Percentiles rank a stretch among this genome's conserved stretches.
phyloP scores from a whole-genome alignment of 2,888 invertebrate species.

The Odontothrips loti region DNA sequence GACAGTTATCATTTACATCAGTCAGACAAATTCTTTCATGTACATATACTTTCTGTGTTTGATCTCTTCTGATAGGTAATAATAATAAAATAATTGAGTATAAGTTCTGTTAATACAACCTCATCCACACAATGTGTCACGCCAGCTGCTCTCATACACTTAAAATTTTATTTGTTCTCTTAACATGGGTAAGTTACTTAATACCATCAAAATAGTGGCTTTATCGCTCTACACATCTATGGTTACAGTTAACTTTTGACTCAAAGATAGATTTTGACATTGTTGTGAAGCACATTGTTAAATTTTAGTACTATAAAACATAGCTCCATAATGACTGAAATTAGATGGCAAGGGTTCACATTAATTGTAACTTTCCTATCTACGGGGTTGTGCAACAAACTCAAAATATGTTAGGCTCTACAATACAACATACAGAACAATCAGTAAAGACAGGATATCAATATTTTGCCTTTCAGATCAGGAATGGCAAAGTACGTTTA shows the following conservation, averaged over 20 bases:
- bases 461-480: neutral
- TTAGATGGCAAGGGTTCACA: neutral
- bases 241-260: neutral
- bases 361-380: conserved; percentile 16
- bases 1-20: conserved; percentile 18
- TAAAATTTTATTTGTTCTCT: neutral
- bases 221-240: neutral
- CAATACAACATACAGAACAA: conserved; percentile 1
- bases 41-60: neutral
- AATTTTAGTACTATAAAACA: conserved; percentile 3
- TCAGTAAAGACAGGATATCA: neutral
- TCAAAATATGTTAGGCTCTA: conserved; percentile 6
- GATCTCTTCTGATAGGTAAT: neutral
- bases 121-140: conserved; percentile 17
- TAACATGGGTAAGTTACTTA: neutral
- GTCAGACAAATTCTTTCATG: conserved; percentile 12
- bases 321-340: conserved; percentile 11
- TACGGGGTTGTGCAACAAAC: conserved; percentile 15
- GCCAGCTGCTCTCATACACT: neutral
- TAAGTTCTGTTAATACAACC: conserved; percentile 23
- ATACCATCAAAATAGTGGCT: neutral
- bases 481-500: neutral
- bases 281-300: conserved; percentile 8
- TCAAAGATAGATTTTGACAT: neutral
- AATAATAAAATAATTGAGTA: conserved; percentile 7